These are phyloP conservation scores for Lichenostomus cassidix DNA, from an alignment of 2,113 vertebrate genomes.

Conservation along the genomic window DNA sequence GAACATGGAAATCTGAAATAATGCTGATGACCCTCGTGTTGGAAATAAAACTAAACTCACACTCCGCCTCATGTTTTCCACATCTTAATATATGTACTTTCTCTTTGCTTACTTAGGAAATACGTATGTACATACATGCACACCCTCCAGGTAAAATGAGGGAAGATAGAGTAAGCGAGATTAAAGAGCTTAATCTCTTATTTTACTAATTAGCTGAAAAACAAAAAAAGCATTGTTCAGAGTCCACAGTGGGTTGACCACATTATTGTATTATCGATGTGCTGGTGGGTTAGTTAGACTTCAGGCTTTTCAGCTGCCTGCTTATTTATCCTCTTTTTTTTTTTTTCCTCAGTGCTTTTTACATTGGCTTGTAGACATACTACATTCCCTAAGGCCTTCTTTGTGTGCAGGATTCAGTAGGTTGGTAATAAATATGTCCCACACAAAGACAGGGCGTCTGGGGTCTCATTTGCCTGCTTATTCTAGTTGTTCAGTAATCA, in stretches of 20 bases:
- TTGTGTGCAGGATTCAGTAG: constrained; percentile 37
- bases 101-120: constrained; percentile 5
- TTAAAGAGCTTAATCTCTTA: constrained; percentile 62
- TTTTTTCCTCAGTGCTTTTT: background rate
- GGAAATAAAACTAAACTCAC: background rate
- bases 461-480: constrained; percentile 11
- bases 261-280: constrained; percentile 66
- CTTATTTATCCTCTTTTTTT: background rate
- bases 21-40: background rate
- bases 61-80: background rate
- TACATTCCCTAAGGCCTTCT: constrained; percentile 15
- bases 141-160: constrained; percentile 10
- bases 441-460: constrained; percentile 5
- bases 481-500: constrained; percentile 41
- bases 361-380: background rate
- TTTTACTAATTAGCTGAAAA: constrained; percentile 68
- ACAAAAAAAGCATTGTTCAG: constrained; percentile 35
- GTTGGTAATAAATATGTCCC: constrained; percentile 55
- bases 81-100: background rate
- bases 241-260: constrained; percentile 14
- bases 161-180: constrained; percentile 6
- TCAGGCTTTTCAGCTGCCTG: constrained; percentile 28
- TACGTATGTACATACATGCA: background rate
- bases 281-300: constrained; percentile 30
- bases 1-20: background rate